These are phyloP conservation scores for Cosmopolites sordidus DNA, from an alignment of 2,888 invertebrate species.

Conservation along the genomic window DNA sequence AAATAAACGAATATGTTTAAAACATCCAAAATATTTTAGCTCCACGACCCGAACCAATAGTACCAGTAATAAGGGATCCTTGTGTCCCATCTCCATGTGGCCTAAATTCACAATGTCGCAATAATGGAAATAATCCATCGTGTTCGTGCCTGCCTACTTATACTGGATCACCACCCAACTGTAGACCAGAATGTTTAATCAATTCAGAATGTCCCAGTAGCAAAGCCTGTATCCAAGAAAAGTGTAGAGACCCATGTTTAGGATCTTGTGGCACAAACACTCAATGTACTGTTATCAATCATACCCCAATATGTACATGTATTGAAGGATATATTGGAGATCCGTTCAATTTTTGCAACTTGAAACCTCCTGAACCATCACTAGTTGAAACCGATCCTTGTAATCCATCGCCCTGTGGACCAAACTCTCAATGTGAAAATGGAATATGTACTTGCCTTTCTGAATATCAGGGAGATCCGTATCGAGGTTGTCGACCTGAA, in stretches of 20 bases:
- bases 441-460: constrained; percentile 65
- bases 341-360: constrained; percentile 66
- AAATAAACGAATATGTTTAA: background rate
- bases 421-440: constrained; percentile 60
- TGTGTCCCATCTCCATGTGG: constrained; percentile 79
- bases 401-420: constrained; percentile 68
- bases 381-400: constrained; percentile 58
- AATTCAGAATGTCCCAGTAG: constrained; percentile 70
- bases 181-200: constrained; percentile 72
- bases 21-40: constrained; percentile 24
- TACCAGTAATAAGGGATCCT: constrained; percentile 55
- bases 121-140: constrained; percentile 60
- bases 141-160: constrained; percentile 71
- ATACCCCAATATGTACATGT: constrained; percentile 74
- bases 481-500: constrained; percentile 71
- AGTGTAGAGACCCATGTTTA: constrained; percentile 72
- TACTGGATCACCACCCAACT: constrained; percentile 71
- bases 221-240: constrained; percentile 67
- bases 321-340: constrained; percentile 68
- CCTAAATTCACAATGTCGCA: constrained; percentile 68
- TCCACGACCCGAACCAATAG: constrained; percentile 33
- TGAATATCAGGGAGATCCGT: constrained; percentile 73
- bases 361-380: constrained; percentile 52
- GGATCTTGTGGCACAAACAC: constrained; percentile 72
- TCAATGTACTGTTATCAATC: constrained; percentile 68